These are phyloP conservation scores for Heliconius eleuchia DNA, from an alignment of 1,140 invertebrate species.

Conservation along the genomic window DNA sequence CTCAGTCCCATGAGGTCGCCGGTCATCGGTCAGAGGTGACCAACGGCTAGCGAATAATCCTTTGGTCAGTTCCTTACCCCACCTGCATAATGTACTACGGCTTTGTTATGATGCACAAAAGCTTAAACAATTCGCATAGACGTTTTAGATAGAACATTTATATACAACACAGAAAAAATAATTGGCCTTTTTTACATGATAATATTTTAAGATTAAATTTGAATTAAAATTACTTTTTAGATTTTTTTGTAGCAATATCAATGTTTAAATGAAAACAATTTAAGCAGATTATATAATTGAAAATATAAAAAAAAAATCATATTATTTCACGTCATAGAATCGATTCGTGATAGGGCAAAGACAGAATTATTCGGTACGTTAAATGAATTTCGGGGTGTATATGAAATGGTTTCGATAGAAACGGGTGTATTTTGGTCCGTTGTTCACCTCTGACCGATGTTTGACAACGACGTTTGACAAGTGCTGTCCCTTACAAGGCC, in stretches of 20 bases:
- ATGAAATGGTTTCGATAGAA: slow-evolving; percentile 40
- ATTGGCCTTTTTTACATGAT: no score
- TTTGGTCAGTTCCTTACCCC: slow-evolving; percentile 46
- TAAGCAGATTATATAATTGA: not conserved
- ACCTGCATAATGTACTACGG: slow-evolving; percentile 35
- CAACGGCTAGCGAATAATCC: slow-evolving; percentile 64
- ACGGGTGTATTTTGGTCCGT: slow-evolving; percentile 64
- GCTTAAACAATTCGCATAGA: not conserved
- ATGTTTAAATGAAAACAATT: not conserved
- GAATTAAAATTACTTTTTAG: no score
- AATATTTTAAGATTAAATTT: no score
- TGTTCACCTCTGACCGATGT: slow-evolving; percentile 76
- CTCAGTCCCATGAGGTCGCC: slow-evolving; percentile 58
- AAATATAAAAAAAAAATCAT: not conserved
- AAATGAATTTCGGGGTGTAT: slow-evolving; percentile 12
- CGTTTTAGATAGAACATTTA: not conserved
- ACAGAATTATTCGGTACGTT: slow-evolving; percentile 2
- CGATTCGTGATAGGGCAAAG: slow-evolving; percentile 17
- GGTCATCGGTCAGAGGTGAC: slow-evolving; percentile 69
- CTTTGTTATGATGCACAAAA: slow-evolving; percentile 20
- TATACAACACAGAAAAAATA: not conserved
- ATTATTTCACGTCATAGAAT: not conserved
- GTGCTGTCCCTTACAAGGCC: slow-evolving; percentile 49
- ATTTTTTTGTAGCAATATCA: no score
- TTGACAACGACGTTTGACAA: slow-evolving; percentile 66